Conservation (phyloP, 2,113 vertebrate species). For the Pygoscelis antarcticus region DNA sequence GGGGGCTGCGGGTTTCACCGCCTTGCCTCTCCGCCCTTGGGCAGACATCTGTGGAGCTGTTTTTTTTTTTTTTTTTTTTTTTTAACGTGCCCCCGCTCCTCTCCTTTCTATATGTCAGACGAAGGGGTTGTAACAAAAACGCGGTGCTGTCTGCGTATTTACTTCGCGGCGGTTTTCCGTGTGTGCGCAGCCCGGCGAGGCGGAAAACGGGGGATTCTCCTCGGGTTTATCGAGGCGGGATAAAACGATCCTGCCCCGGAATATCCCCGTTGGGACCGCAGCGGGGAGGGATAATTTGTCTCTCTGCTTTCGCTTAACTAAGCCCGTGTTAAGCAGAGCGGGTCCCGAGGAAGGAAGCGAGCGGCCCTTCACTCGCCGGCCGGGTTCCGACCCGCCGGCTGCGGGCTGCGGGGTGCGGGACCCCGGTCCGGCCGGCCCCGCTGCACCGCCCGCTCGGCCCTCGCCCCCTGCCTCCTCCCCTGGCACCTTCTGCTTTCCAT, state of each 20-base stretch:
- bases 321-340: neutral
- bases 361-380: neutral
- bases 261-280: neutral
- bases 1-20: neutral
- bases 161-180: neutral
- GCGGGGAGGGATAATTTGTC: neutral
- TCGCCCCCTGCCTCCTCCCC: neutral
- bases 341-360: neutral
- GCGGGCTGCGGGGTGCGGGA: neutral
- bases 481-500: slow-evolving; percentile 54
- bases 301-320: neutral
- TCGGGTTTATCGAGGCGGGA: neutral
- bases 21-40: neutral
- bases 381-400: neutral
- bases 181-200: neutral
- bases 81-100: neutral
- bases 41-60: neutral
- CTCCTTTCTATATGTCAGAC: neutral
- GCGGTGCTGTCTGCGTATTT: neutral
- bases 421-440: neutral
- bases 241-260: neutral
- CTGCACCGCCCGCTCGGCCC: neutral
- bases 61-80: neutral
- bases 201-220: neutral
- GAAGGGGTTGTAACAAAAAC: neutral